Conservation (phyloP, 35 echinoderm and acorn worm species). For the Heliocidaris erythrogramma region DNA sequence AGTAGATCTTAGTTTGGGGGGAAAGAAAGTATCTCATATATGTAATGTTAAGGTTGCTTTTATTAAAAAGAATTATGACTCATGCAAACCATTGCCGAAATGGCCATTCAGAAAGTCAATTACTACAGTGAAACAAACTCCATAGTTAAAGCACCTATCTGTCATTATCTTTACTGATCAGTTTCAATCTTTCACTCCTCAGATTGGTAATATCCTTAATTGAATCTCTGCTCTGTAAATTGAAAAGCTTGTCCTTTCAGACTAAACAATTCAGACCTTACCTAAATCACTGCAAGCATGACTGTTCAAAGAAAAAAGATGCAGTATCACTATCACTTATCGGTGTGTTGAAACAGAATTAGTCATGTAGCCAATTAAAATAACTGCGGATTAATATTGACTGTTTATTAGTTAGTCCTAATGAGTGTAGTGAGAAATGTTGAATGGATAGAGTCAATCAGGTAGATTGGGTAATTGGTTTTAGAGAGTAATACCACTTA, state of each 20-base stretch:
- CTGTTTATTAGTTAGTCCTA: neutral
- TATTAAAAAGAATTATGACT: no score
- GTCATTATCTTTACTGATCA: neutral
- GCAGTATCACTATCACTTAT: neutral
- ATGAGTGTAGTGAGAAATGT: neutral
- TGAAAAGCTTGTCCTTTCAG: neutral
- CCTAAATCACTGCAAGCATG: neutral
- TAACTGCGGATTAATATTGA: neutral
- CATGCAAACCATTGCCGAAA: no score
- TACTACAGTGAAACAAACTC: no score
- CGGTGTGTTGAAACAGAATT: neutral
- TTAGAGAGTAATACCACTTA: neutral
- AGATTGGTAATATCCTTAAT: neutral
- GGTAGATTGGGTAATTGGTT: neutral
- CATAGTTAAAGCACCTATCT: neutral
- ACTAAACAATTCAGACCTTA: neutral
- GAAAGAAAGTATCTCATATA: no score
- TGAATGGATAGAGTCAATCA: neutral
- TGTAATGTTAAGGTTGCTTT: no score
- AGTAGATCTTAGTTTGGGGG: no score
- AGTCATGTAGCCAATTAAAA: conserved; percentile 18
- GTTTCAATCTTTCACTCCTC: neutral
- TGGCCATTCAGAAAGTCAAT: no score
- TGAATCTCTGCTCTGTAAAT: neutral
- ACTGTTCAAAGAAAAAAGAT: neutral